Conservation (phyloP, 2,888 invertebrate species). For the Netelia fuscicornis region DNA sequence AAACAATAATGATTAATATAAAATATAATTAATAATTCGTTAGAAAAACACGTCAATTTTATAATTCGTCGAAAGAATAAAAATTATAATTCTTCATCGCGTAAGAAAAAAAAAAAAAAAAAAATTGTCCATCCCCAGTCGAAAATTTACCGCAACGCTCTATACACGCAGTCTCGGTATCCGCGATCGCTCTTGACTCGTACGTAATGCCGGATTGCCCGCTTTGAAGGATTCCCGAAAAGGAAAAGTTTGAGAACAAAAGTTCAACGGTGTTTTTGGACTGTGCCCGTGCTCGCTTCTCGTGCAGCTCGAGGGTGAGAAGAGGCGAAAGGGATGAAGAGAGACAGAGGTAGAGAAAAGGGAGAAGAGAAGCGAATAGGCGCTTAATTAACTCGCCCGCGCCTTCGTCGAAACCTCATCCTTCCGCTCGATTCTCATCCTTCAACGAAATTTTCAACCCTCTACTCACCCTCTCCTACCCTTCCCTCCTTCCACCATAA, state of each 20-base stretch:
- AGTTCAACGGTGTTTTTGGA: slow-evolving; percentile 54
- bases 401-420: slow-evolving; percentile 55
- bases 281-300: not conserved
- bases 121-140: too few species aligned
- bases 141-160: too few species aligned
- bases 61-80: too few species aligned
- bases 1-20: not conserved
- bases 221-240: slow-evolving; percentile 55
- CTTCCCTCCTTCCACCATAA: slow-evolving; percentile 30
- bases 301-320: slow-evolving; percentile 44
- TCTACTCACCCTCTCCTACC: not conserved
- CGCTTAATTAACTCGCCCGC: slow-evolving; percentile 73
- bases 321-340: slow-evolving; percentile 28
- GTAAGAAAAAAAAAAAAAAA: too few species aligned
- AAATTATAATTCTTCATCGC: too few species aligned
- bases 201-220: slow-evolving; percentile 49
- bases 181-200: slow-evolving; percentile 38
- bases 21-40: slow-evolving; percentile 3
- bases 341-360: slow-evolving; percentile 37
- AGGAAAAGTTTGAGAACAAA: slow-evolving; percentile 66
- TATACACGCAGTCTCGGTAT: slow-evolving; percentile 7
- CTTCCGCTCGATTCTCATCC: slow-evolving; percentile 52
- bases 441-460: slow-evolving; percentile 27
- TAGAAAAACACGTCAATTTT: too few species aligned
- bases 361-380: slow-evolving; percentile 61